phyloP scores from a whole-genome alignment of 2,113 vertebrate species.

The Balaenoptera acutorostrata region DNA sequence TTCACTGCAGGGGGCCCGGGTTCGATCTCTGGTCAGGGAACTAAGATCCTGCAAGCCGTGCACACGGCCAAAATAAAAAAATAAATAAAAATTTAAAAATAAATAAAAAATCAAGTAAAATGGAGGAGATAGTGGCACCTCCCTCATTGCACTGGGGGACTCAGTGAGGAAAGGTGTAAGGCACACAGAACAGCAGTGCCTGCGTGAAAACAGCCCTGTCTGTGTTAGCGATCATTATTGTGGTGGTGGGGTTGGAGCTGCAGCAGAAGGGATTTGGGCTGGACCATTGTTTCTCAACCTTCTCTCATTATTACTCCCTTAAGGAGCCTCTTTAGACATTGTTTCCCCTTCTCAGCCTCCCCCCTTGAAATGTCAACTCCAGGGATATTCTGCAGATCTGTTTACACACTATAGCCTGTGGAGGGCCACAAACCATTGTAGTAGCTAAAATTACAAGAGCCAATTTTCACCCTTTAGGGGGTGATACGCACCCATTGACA shows the following conservation, averaged over 20 bases:
- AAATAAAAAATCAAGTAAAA: no score
- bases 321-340: neutral
- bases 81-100: no score
- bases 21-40: no score
- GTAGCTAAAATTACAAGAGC: neutral
- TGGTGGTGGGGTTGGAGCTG: neutral
- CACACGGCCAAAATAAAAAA: no score
- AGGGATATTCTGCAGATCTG: neutral
- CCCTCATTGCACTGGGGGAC: neutral
- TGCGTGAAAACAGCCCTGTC: accelerated
- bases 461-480: neutral
- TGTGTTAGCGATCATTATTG: neutral
- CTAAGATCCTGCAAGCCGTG: no score
- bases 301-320: accelerated
- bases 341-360: neutral
- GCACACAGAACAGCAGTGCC: neutral
- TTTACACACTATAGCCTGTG: no score
- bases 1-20: no score
- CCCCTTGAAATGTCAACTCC: neutral
- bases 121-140: no score
- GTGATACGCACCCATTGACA: accelerated
- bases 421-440: no score
- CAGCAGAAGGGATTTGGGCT: neutral
- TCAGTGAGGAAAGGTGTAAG: accelerated
- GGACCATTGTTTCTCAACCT: neutral